A percentile compares a stretch with the other conserved stretches of the same genome.
Evolutionary conservation across 2,888 invertebrate genomes (phyloP).

Genomic region (Automeris io): DNA sequence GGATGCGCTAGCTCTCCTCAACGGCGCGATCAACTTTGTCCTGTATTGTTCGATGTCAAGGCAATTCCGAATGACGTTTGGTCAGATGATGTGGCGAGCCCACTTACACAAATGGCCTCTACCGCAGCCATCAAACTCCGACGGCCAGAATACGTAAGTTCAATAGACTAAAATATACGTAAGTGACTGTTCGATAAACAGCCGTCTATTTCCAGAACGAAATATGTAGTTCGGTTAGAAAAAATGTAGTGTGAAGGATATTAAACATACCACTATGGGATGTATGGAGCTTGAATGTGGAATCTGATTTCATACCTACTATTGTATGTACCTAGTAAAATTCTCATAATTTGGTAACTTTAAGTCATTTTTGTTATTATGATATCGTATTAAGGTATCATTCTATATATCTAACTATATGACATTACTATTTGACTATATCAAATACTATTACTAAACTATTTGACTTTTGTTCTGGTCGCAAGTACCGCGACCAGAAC

Average conservation of each 20-base stretch:
- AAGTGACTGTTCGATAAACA: slow-evolving; percentile 9
- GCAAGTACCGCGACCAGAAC: no score
- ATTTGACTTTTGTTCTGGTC: no score
- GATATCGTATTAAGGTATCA: no score
- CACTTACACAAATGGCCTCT: slow-evolving; percentile 63
- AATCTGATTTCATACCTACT: no score
- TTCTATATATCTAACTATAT: no score
- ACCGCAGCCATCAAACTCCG: slow-evolving; percentile 76
- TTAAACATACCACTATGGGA: slow-evolving; percentile 6
- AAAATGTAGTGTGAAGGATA: slow-evolving; percentile 2
- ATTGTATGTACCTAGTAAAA: no score
- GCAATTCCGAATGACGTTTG: slow-evolving; percentile 85
- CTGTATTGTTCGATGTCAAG: slow-evolving; percentile 96
- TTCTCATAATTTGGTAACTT: no score
- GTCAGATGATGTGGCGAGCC: slow-evolving; percentile 64
- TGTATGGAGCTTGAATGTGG: not conserved
- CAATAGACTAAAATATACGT: slow-evolving; percentile 8
- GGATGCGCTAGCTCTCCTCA: slow-evolving; percentile 93
- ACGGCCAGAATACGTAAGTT: slow-evolving; percentile 80
- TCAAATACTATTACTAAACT: no score
- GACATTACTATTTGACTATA: no score
- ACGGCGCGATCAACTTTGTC: slow-evolving; percentile 95
- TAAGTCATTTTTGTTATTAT: no score
- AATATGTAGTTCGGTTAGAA: slow-evolving; percentile 2
- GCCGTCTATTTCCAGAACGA: slow-evolving; percentile 6